phyloP scores from a whole-genome alignment of 2,113 vertebrate species.

The Solea solea region DNA sequence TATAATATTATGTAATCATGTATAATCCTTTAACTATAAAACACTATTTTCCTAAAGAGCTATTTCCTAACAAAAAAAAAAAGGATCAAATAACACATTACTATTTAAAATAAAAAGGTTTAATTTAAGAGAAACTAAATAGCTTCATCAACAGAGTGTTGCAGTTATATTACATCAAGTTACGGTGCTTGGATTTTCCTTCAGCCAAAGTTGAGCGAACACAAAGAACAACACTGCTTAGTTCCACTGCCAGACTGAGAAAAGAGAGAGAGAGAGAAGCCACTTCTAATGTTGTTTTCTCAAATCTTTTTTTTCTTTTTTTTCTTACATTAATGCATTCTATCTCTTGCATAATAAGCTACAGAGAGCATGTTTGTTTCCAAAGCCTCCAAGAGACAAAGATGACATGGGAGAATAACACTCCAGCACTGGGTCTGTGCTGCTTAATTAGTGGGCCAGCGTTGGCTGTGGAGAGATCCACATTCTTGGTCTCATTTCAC shows the following conservation, averaged over 20 bases:
- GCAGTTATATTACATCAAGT: too few relatives aligned
- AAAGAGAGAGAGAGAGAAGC: background rate
- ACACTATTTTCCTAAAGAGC: too few relatives aligned
- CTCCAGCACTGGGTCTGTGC: conserved; percentile 24
- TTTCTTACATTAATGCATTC: too few relatives aligned
- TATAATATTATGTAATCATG: too few relatives aligned
- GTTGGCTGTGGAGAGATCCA: conserved; percentile 6
- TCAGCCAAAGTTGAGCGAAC: background rate
- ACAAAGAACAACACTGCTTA: conserved; percentile 1
- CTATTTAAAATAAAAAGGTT: too few relatives aligned
- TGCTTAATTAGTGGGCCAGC: conserved; percentile 53
- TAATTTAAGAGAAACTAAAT: too few relatives aligned
- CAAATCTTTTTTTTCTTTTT: conserved; percentile 11
- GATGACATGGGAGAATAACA: conserved; percentile 36
- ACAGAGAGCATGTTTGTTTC: conserved; percentile 48
- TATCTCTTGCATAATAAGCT: conserved; percentile 41
- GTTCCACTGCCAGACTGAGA: conserved; percentile 1
- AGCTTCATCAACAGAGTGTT: too few relatives aligned
- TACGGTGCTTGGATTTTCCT: too few relatives aligned
- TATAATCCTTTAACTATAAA: too few relatives aligned
- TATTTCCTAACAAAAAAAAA: too few relatives aligned
- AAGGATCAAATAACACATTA: too few relatives aligned
- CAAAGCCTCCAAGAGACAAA: conserved; percentile 50
- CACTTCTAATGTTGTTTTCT: conserved; percentile 26
- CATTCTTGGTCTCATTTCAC: background rate